Base-by-base conservation (phyloP, 2,113 vertebrate genomes). In the Cettia cetti region DNA sequence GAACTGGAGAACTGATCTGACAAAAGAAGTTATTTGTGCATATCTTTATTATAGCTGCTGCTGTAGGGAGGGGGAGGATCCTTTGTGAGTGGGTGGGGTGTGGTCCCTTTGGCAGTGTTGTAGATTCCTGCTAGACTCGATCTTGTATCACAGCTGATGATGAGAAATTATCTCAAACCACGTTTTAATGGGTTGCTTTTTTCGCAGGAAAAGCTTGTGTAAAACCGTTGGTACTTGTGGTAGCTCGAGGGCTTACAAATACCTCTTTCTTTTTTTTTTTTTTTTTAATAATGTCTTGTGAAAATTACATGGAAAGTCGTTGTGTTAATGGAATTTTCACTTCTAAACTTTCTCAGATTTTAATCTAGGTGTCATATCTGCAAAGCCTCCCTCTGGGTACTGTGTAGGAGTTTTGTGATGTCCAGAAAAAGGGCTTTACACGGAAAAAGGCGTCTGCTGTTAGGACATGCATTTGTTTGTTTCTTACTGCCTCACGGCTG, bases 181-280 rank as follows among this genome's bases (percentile, higher is more conserved):
- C 22, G 0, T 63, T 63, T 86, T 92, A 75, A 53, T 61, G 61
- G 23, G 37, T 71, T 94, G 68, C 44, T 70, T 74, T 92, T 68
- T 89, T 68, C 7, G 0, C 39, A 68, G 68, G 76, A 86, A 60
- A 70, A 95, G n/a, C 64, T 86, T 90, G 47, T 1, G 8, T 86
- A 78, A 81, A 81, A 45, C 69, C 50, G 1, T 59, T 9, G 39
- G 68, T 72, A 13, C 42, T 70, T 92, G 50, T 0, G 14, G 44
- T 75, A 87, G 87, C 94, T 94, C 6, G 9, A 88, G 90, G 88
- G 74, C 78, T 85, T 92, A 33, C 28, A 66, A 86, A 92, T 86
- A 68, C 24, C 18, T 75, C 18, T 11, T 70, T 56, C 57, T 63
- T 45, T 45, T 45, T 18, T 40, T 37, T 18, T 19, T n/a, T 39